Evolutionary conservation across 2,113 vertebrate genomes (phyloP), one percentile per base, ranked within the genome.

Genomic region (Pogona vitticeps): DNA sequence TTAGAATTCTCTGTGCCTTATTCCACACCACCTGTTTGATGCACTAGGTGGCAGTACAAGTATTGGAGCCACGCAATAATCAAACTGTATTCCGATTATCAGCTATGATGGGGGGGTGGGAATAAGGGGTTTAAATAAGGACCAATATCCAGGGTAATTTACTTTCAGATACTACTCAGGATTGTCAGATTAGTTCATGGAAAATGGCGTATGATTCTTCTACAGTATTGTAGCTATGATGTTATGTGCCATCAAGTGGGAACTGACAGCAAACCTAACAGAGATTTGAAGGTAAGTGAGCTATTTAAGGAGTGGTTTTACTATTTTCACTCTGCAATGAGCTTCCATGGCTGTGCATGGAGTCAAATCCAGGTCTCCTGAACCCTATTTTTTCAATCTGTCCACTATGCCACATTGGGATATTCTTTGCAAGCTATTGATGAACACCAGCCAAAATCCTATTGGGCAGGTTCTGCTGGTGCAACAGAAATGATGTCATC

Each of bases 31-130:
- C 7, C 56, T 23, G 15, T 52, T 71, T 38, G 31, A 26, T 59
- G 83, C 93, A 78, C 92, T 92, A 86, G 94, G 87, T 91, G 94
- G 94, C 94, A 92, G 89, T 91, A 70, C 85, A 77, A 88, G 0
- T 59, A 46, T 36, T 85, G 71, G 7, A 23, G 40, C 46, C 58
- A 83, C 6, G 23, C 40, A 81, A 33, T 21, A 31, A 67, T 18
- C 56, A 38, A 38, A 1, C 46, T 40, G 6, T 23, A 56, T 71
- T 10, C 36, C 59, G 36, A 67, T 68, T 68, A n/a, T 2, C 31
- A 31, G 65, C 23, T 68, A 68, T n/a, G 65, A 14, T 61, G 20
- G 14, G 59, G 15, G 9, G n/a, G 17, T 58, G 17, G 17, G 56
- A 65, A 65, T 65, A 42, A 46, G 26, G 18, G 9, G 23, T 56